A percentile compares a stretch with the other conserved stretches of the same genome.
These are phyloP conservation scores for Sussaba pulchella DNA, from an alignment of 2,888 invertebrate genomes.

Conservation along the genomic window DNA sequence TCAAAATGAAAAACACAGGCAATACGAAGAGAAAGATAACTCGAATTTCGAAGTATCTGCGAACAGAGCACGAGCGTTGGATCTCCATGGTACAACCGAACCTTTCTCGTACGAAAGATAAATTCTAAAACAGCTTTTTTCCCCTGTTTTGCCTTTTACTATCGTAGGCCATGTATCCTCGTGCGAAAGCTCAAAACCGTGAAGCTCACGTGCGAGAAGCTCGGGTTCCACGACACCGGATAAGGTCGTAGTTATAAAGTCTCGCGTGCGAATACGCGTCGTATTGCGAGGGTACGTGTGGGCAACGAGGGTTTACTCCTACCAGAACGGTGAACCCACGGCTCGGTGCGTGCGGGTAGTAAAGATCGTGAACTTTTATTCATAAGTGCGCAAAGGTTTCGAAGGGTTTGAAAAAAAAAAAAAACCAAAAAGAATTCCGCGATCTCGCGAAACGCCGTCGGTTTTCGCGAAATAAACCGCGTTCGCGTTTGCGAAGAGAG, in stretches of 20 bases:
- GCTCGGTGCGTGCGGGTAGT: slow-evolving; percentile 33
- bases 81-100: background rate
- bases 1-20: too few species aligned
- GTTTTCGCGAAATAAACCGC: slow-evolving; percentile 37
- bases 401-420: slow-evolving; percentile 20
- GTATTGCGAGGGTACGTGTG: slow-evolving; percentile 7
- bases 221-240: slow-evolving; percentile 15
- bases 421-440: too few species aligned
- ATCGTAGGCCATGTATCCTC: background rate
- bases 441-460: slow-evolving; percentile 28
- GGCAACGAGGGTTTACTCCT: background rate
- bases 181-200: slow-evolving; percentile 21
- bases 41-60: too few species aligned
- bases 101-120: background rate
- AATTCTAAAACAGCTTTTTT: background rate
- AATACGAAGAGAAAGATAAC: too few species aligned
- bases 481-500: slow-evolving; percentile 34
- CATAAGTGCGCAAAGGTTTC: slow-evolving; percentile 7
- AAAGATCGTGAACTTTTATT: slow-evolving; percentile 33
- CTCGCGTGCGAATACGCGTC: slow-evolving; percentile 7
- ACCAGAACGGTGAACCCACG: background rate
- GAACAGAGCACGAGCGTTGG: background rate
- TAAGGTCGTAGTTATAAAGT: slow-evolving; percentile 26
- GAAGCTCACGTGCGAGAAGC: background rate
- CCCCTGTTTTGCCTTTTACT: background rate